Evolutionary conservation across 2,888 invertebrate species (phyloP).

Genomic region (Drosophila colorata): DNA sequence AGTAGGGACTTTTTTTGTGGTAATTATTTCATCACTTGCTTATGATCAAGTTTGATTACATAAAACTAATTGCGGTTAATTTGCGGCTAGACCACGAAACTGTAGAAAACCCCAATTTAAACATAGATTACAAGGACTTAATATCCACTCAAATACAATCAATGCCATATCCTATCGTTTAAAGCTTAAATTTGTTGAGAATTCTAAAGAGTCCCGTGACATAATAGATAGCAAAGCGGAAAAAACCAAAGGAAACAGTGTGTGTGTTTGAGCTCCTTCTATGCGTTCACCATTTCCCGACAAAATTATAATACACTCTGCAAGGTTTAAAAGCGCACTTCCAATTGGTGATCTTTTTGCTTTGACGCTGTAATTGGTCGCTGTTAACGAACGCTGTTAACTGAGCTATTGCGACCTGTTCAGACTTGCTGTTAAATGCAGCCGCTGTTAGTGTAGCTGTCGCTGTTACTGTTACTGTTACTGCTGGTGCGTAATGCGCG

Average conservation of each 20-base stretch:
- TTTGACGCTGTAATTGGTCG: too few relatives aligned
- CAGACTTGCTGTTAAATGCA: not conserved
- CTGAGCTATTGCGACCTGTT: conserved; percentile 12
- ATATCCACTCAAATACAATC: not conserved
- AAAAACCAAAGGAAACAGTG: too few relatives aligned
- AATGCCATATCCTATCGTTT: too few relatives aligned
- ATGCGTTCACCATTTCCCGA: not conserved
- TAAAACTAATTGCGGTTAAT: not conserved
- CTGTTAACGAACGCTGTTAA: conserved; percentile 7
- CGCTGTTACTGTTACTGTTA: conserved; percentile 3
- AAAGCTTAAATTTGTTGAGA: too few relatives aligned
- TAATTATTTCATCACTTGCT: too few relatives aligned
- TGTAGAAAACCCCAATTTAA: not conserved
- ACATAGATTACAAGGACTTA: not conserved
- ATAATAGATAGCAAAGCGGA: too few relatives aligned
- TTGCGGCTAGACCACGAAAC: not conserved
- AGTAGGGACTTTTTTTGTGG: not conserved
- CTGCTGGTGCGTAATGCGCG: conserved; percentile 26
- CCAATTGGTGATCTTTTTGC: too few relatives aligned
- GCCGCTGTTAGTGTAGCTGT: not conserved
- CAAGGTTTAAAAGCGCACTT: too few relatives aligned
- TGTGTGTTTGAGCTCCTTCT: too few relatives aligned
- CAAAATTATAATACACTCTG: too few relatives aligned
- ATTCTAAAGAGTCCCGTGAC: too few relatives aligned
- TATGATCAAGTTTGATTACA: too few relatives aligned